Conservation (phyloP, 2,888 invertebrate genomes). For the Tetramorium bicarinatum region DNA sequence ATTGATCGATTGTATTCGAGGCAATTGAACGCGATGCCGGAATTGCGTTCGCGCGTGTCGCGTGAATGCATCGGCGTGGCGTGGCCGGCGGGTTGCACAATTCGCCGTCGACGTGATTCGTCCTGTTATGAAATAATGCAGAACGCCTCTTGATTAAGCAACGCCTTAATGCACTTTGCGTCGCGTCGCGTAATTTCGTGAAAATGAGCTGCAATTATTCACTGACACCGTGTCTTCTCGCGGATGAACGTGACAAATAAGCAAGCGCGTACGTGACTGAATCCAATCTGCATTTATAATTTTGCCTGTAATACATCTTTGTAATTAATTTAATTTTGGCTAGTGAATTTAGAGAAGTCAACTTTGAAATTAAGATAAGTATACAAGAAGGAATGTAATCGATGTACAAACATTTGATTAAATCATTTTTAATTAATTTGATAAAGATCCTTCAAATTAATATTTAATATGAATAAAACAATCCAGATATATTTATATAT, state of each 20-base stretch:
- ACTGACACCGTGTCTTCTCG: constrained; percentile 41
- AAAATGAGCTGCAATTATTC: constrained; percentile 61
- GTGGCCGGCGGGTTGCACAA: constrained; percentile 57
- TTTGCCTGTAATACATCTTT: neutral
- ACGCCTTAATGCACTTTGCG: constrained; percentile 44
- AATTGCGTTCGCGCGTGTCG: constrained; percentile 69
- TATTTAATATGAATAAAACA: neutral
- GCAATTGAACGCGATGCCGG: constrained; percentile 76
- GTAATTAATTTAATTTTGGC: constrained; percentile 6
- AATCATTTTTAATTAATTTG: too few species aligned
- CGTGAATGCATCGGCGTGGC: constrained; percentile 39
- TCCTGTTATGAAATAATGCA: constrained; percentile 69
- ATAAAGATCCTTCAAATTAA: too few species aligned
- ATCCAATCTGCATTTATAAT: constrained; percentile 39
- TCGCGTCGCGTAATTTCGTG: constrained; percentile 63
- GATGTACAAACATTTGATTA: neutral
- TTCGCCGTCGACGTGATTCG: constrained; percentile 53
- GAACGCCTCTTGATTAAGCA: constrained; percentile 54
- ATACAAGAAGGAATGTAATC: neutral
- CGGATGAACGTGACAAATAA: constrained; percentile 21
- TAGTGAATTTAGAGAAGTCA: neutral
- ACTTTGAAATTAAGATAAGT: neutral
- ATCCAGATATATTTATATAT: neutral
- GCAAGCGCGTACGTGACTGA: constrained; percentile 1
- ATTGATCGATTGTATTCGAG: constrained; percentile 79